Evolutionary conservation across 2,113 vertebrate species (phyloP).

Genomic region (Rhinopomastus cyanomelas): DNA sequence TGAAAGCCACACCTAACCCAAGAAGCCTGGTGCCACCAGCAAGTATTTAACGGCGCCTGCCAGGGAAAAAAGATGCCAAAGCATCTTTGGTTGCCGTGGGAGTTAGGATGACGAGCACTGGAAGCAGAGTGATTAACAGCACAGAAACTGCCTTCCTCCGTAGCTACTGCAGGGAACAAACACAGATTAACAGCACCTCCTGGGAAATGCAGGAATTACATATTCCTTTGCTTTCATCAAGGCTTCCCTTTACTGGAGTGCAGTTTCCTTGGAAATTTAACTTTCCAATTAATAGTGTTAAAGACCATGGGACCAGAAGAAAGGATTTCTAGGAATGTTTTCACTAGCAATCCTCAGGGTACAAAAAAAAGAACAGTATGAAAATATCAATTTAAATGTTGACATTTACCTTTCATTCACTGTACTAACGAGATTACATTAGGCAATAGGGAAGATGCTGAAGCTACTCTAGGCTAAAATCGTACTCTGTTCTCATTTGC

Average conservation of each 20-base stretch:
- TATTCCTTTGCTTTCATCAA: neutral
- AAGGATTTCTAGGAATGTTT: neutral
- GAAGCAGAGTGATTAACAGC: neutral
- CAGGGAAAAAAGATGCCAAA: neutral
- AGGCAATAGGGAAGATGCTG: neutral
- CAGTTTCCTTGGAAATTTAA: neutral
- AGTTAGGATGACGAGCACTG: neutral
- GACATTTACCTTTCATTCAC: neutral
- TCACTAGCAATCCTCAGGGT: neutral
- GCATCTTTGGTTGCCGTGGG: neutral
- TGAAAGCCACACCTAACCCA: neutral
- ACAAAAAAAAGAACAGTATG: neutral
- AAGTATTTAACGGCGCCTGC: neutral
- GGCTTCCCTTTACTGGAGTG: neutral
- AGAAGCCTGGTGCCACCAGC: rapidly evolving
- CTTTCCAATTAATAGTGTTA: neutral
- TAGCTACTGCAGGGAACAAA: neutral
- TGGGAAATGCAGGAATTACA: neutral
- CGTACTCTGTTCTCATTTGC: neutral
- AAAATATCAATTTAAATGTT: neutral
- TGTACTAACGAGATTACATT: neutral
- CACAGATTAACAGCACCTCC: neutral
- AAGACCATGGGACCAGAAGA: neutral
- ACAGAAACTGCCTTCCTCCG: neutral
- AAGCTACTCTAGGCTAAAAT: neutral